Percentiles rank a stretch among this genome's conserved stretches.
These are phyloP conservation scores for Polypedilum pembai DNA, from an alignment of 1,140 invertebrate genomes.

Conservation along the genomic window DNA sequence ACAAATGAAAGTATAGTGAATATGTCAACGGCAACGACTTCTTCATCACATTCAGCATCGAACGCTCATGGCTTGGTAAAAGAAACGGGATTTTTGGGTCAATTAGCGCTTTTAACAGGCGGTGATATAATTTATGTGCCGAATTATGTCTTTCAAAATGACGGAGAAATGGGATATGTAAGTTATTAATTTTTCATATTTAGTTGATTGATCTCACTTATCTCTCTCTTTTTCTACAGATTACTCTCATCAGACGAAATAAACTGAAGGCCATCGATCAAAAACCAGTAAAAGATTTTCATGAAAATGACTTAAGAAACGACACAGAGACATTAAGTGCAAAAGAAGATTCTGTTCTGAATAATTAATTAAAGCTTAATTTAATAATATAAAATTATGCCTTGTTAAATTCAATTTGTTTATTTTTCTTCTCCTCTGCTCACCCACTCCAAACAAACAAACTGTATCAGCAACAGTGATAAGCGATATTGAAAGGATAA, in stretches of 20 bases:
- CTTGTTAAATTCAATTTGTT: not conserved
- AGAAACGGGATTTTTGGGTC: constrained; percentile 22
- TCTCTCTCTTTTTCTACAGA: not conserved
- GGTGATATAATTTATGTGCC: constrained; percentile 23
- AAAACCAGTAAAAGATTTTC: not conserved
- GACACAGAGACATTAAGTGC: not conserved
- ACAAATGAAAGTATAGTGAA: not conserved
- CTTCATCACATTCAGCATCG: too few relatives aligned
- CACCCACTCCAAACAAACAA: not conserved
- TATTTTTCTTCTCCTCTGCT: not conserved
- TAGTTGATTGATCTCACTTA: not conserved
- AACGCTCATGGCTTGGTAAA: not conserved
- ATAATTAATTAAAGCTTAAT: not conserved
- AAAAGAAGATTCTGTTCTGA: not conserved
- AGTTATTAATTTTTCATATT: constrained; percentile 4
- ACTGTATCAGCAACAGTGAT: not conserved
- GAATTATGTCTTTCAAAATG: not conserved
- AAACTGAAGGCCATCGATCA: not conserved
- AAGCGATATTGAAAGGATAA: too few relatives aligned
- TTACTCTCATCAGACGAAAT: not conserved
- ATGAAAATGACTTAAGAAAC: not conserved
- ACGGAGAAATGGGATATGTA: constrained; percentile 11
- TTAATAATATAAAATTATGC: not conserved
- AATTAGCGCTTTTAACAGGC: not conserved
- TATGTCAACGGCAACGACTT: not conserved